phyloP scores from a whole-genome alignment of 1,140 invertebrate genomes.

The Drosophila eugracilis region DNA sequence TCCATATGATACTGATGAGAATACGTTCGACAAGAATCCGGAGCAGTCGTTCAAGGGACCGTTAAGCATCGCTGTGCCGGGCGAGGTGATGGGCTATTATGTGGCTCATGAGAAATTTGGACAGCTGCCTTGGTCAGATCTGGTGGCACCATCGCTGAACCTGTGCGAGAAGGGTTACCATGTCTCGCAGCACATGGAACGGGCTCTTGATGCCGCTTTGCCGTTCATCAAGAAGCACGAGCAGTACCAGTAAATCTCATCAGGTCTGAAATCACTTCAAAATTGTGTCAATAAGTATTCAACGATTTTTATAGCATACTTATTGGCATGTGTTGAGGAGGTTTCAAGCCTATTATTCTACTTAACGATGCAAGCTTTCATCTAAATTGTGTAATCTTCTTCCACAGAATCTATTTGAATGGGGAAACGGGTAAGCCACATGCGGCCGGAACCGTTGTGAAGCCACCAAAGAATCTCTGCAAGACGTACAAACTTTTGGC shows the following conservation, averaged over 20 bases:
- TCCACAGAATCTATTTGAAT: conserved; percentile 86
- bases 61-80: conserved; percentile 93
- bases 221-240: conserved; percentile 51
- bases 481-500: conserved; percentile 90
- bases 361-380: too few relatives aligned
- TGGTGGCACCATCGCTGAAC: conserved; percentile 91
- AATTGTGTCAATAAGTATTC: not conserved
- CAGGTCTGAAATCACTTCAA: not conserved
- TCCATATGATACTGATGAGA: conserved; percentile 87
- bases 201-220: conserved; percentile 58
- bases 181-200: conserved; percentile 89
- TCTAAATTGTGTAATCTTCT: not conserved
- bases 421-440: conserved; percentile 86
- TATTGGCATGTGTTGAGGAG: not conserved
- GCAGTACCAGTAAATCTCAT: conserved; percentile 45
- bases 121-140: conserved; percentile 91
- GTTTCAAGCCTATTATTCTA: not conserved
- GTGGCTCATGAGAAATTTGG: conserved; percentile 93
- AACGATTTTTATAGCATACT: not conserved
- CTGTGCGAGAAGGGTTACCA: conserved; percentile 91
- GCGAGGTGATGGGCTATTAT: conserved; percentile 95
- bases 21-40: conserved; percentile 89
- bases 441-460: conserved; percentile 88
- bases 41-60: conserved; percentile 86
- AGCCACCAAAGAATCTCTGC: conserved; percentile 88